Percentiles rank a stretch among this genome's conserved stretches.
Conservation (phyloP, 2,888 invertebrate genomes). For the Stratiomys singularior region DNA sequence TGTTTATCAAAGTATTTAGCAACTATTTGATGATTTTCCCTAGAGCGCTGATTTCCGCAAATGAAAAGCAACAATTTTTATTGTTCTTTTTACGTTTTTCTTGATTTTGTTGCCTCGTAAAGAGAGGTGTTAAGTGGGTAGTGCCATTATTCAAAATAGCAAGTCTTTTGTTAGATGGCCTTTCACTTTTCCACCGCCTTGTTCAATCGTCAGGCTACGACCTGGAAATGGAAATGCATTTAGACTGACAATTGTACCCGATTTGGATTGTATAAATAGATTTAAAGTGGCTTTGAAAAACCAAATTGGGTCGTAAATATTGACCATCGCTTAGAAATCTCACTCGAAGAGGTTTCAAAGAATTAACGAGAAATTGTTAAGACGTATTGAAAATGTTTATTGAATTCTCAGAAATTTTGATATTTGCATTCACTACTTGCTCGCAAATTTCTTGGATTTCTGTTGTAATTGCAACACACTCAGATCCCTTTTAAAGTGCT, state of each 20-base stretch:
- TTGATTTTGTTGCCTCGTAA: no score
- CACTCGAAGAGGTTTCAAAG: no score
- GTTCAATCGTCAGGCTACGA: neutral
- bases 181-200: neutral
- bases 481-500: no score
- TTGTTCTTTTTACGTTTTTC: neutral
- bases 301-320: slow-evolving; percentile 1
- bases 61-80: neutral
- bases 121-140: neutral
- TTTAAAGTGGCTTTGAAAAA: neutral
- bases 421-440: no score
- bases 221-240: neutral
- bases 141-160: slow-evolving; percentile 15
- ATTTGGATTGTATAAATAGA: neutral
- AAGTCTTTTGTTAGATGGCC: neutral
- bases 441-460: no score
- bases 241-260: neutral
- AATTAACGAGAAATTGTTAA: no score
- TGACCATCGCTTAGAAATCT: no score
- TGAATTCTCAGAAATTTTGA: no score
- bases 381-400: no score
- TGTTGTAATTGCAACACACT: no score
- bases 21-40: neutral
- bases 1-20: slow-evolving; percentile 7
- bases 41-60: slow-evolving; percentile 1